phyloP scores from a whole-genome alignment of 2,113 vertebrate genomes.

The Redunca redunca region DNA sequence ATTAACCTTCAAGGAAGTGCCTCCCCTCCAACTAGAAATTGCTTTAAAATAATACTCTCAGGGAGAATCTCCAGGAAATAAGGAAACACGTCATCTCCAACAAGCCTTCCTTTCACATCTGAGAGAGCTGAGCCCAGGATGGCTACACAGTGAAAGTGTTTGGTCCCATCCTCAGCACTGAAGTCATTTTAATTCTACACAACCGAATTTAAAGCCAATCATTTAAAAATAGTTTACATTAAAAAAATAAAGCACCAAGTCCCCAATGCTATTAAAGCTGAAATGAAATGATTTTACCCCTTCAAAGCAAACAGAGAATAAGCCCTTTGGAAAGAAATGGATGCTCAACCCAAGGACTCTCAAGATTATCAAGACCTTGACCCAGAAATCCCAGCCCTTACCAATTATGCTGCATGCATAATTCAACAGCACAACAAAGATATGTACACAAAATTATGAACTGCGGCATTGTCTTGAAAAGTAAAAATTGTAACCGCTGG shows the following conservation, averaged over 20 bases:
- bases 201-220: not conserved
- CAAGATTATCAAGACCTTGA: not conserved
- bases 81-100: too few species aligned
- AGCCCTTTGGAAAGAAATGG: not conserved
- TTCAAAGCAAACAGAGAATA: accelerated
- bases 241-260: not conserved
- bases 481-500: not conserved
- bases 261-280: too few species aligned
- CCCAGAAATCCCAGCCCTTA: not conserved
- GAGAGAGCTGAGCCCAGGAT: not conserved
- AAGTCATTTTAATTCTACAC: not conserved
- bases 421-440: not conserved
- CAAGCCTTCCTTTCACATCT: not conserved
- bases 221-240: not conserved
- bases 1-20: accelerated
- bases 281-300: not conserved
- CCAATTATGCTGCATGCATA: not conserved
- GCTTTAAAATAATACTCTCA: not conserved
- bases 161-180: accelerated
- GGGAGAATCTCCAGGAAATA: not conserved
- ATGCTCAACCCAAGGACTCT: not conserved
- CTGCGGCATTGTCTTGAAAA: not conserved
- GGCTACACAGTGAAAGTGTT: accelerated
- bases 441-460: accelerated
- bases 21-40: not conserved